Base-by-base conservation (phyloP, 2,888 invertebrate species). In the Mellilla xanthometata region DNA sequence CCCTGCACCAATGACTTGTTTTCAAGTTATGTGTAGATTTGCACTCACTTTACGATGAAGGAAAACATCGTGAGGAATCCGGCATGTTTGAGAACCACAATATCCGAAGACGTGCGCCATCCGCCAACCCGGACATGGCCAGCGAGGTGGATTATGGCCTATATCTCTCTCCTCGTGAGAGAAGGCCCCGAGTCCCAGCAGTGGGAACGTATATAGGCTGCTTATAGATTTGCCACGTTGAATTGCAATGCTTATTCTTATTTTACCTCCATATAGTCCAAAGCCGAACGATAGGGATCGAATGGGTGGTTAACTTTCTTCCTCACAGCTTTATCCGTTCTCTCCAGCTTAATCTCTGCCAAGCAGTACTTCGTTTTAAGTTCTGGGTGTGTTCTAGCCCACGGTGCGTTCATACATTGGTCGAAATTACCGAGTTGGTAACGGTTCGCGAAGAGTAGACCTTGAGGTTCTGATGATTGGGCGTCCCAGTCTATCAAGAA, bases 401-500 rank as follows among this genome's bases (percentile, higher is more conserved):
- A 86, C 0, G 86, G 84, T 0, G 80, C 60, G 7, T 71, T 65
- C 62, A 87, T 67, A 54, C 93, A 93, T 63, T 93, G 91, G 55
- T 93, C 92, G 58, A 90, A 93, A 67, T 92, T 90, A 0, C 93
- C 93, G 48, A 93, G 75, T 54, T 93, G 92, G 58, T 85, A 92
- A 0, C 83, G 75, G 59, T 87, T 92, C 0, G 92, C 93, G 28
- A 89, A 87, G 0, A 92, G 67, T 7, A 92, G 69, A 1, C 93
- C 92, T 34, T 86, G 80, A 0, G 92, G 84, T 32, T 91, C 87
- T 44, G 92, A 92, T 1, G 92, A 87, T 22, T 91, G 91, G 0
- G 93, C 81, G 57, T 93, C 93, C 92, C 92, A 92, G 81, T 92
- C 93, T 93, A 64, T 41, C 15, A n/a, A n/a, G n/a, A n/a, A n/a